phyloP scores from a whole-genome alignment of 2,888 invertebrate species.

The Pristionchus japonicus region DNA sequence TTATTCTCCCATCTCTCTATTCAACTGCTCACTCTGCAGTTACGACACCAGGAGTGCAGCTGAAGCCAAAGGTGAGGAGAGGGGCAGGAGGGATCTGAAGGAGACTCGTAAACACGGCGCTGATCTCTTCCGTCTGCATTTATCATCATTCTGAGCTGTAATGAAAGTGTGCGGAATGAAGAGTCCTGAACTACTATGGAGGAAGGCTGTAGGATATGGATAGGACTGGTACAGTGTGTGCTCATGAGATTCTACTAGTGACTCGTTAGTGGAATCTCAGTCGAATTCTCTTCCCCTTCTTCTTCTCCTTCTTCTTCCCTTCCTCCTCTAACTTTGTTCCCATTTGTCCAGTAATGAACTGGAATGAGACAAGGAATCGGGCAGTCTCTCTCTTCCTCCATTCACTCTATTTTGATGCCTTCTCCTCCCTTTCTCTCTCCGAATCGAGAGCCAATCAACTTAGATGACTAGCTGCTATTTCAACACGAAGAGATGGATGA shows the following conservation, averaged over 20 bases:
- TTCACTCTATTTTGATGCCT: background rate
- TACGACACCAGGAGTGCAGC: background rate
- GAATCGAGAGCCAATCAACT: background rate
- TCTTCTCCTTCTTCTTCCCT: too few relatives aligned
- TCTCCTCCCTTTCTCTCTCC: background rate
- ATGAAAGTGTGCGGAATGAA: background rate
- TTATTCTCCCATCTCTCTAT: background rate
- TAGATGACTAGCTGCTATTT: background rate
- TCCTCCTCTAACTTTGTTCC: slow-evolving; percentile 12
- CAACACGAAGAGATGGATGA: background rate
- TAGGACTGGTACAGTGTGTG: background rate
- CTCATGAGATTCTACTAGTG: background rate
- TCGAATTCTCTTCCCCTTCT: background rate
- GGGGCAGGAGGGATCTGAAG: too few relatives aligned
- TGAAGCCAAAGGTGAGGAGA: background rate
- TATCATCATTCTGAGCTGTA: background rate
- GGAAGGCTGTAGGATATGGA: background rate
- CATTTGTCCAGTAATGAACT: slow-evolving; percentile 8
- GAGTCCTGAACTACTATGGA: background rate
- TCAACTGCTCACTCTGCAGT: background rate
- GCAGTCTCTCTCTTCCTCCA: background rate
- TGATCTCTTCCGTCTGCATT: background rate
- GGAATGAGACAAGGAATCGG: background rate
- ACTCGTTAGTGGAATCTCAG: background rate
- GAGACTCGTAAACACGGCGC: background rate